These are phyloP conservation scores for Myripristis jacobus DNA, from an alignment of 2,797 vertebrate species.

Conservation along the genomic window DNA sequence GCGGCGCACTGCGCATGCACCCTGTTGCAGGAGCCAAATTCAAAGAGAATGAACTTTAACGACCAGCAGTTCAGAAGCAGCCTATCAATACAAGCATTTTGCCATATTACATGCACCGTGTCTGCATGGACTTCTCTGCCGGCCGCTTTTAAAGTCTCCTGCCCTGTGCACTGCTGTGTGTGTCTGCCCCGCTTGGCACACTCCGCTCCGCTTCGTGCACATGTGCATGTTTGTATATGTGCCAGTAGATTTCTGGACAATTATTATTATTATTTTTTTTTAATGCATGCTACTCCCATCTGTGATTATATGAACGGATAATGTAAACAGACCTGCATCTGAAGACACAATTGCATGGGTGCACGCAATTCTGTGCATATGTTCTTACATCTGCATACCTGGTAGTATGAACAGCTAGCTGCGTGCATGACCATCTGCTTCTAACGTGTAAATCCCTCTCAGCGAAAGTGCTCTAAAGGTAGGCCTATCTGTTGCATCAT, in stretches of 20 bases:
- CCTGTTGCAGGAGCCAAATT: slow-evolving; percentile 91
- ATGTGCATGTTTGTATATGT: too few relatives aligned
- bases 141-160: neutral
- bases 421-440: too few relatives aligned
- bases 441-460: too few relatives aligned
- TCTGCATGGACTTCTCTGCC: too few relatives aligned
- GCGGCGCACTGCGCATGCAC: slow-evolving; percentile 93
- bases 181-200: neutral
- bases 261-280: neutral
- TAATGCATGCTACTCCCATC: neutral
- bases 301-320: neutral
- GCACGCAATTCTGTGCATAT: too few relatives aligned
- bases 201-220: neutral
- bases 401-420: too few relatives aligned
- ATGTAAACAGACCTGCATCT: neutral
- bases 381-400: too few relatives aligned
- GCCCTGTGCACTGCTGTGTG: neutral
- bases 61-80: slow-evolving; percentile 42
- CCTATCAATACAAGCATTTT: neutral
- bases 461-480: too few relatives aligned
- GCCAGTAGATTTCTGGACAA: neutral
- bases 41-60: slow-evolving; percentile 83
- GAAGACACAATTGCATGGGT: neutral
- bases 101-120: too few relatives aligned
- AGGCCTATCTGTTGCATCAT: too few relatives aligned